A percentile compares a stretch with the other conserved stretches of the same genome.
phyloP scores from a whole-genome alignment of 2,888 invertebrate species.

The Crocallis elinguaria region DNA sequence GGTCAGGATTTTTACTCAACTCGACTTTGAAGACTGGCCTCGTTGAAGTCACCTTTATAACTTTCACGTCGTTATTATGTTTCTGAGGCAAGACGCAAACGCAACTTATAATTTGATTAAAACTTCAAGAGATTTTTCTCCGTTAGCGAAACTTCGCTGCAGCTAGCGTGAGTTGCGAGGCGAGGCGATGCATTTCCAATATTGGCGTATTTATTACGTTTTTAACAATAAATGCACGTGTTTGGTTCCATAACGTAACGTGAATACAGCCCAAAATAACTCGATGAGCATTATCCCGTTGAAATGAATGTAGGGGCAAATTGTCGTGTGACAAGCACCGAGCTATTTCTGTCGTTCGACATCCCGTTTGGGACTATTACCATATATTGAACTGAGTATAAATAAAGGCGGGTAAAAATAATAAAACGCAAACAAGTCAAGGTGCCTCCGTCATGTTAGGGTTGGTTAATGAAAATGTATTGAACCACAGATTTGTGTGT shows the following conservation, averaged over 20 bases:
- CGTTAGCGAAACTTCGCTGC: conserved; percentile 33
- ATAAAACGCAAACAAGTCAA: conserved; percentile 15
- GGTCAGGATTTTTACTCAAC: neutral
- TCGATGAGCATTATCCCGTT: conserved; percentile 30
- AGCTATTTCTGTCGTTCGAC: conserved; percentile 56
- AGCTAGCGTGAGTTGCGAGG: conserved; percentile 23
- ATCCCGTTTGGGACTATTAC: conserved; percentile 56
- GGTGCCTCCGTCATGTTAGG: neutral
- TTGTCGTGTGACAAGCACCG: conserved; percentile 55
- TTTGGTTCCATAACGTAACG: conserved; percentile 28
- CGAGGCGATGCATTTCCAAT: conserved; percentile 29
- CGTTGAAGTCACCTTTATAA: neutral
- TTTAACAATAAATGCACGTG: conserved; percentile 28
- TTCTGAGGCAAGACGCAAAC: conserved; percentile 27
- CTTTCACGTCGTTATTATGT: neutral
- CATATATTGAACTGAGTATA: conserved; percentile 48
- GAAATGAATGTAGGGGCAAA: conserved; percentile 51
- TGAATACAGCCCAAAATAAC: conserved; percentile 30
- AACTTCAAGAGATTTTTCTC: conserved; percentile 38
- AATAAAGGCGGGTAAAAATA: conserved; percentile 49
- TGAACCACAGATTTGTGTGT: too few relatives aligned
- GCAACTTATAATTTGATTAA: conserved; percentile 42
- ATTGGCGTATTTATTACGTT: conserved; percentile 36
- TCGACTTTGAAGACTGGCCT: neutral
- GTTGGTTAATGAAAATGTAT: conserved; percentile 1